These are phyloP conservation scores for Acanthurus leucopareius DNA, from an alignment of 2,797 vertebrate species.

Conservation along the genomic window DNA sequence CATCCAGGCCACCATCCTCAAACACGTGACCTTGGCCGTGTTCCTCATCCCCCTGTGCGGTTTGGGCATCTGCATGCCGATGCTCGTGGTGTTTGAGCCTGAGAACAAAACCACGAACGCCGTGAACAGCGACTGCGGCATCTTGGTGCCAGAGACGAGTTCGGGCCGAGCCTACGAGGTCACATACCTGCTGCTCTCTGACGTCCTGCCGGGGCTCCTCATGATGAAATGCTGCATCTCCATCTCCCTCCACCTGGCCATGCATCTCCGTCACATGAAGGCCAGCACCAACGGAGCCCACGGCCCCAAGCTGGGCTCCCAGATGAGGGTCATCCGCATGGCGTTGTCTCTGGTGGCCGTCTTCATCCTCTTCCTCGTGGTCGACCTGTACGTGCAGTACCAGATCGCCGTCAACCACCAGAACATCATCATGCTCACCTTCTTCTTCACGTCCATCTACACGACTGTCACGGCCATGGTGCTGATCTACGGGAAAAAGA, in stretches of 20 bases:
- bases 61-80: slow-evolving; percentile 74
- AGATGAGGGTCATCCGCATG: slow-evolving; percentile 86
- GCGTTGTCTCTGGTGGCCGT: slow-evolving; percentile 74
- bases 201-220: slow-evolving; percentile 81
- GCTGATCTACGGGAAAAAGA: slow-evolving; percentile 85
- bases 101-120: slow-evolving; percentile 16
- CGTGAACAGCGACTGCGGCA: slow-evolving; percentile 68
- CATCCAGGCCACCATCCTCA: slow-evolving; percentile 79
- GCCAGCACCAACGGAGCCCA: slow-evolving; percentile 81
- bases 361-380: slow-evolving; percentile 78
- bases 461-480: slow-evolving; percentile 71
- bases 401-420: slow-evolving; percentile 64
- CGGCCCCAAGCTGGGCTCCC: slow-evolving; percentile 79
- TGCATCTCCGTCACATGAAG: slow-evolving; percentile 85
- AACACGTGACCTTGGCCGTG: slow-evolving; percentile 72
- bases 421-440: slow-evolving; percentile 65
- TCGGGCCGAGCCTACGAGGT: slow-evolving; percentile 62
- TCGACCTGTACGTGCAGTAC: slow-evolving; percentile 82
- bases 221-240: slow-evolving; percentile 87
- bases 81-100: slow-evolving; percentile 61
- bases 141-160: slow-evolving; percentile 48
- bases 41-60: slow-evolving; percentile 74
- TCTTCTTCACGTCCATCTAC: slow-evolving; percentile 81
- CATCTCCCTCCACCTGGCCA: slow-evolving; percentile 80
- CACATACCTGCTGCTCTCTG: slow-evolving; percentile 74